Evolutionary conservation across 1,140 invertebrate genomes (phyloP).

Genomic region (Galleria mellonella): DNA sequence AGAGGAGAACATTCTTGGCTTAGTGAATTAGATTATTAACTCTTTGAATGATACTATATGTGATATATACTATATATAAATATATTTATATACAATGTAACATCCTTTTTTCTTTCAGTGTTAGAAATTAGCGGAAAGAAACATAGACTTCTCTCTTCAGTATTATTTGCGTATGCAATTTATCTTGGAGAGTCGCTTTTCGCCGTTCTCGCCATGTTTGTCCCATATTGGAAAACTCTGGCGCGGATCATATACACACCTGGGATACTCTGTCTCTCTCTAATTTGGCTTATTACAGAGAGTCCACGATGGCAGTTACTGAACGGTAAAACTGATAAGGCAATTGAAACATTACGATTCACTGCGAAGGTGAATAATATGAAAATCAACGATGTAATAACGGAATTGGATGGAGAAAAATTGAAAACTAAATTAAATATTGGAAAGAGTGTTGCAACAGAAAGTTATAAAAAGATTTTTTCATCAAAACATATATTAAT

Average conservation of each 20-base stretch:
- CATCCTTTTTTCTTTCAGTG: constrained; percentile 67
- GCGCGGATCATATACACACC: constrained; percentile 80
- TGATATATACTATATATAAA: no score
- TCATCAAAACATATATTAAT: constrained; percentile 38
- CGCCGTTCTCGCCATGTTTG: constrained; percentile 79
- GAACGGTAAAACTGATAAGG: constrained; percentile 79
- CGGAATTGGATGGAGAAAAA: constrained; percentile 23
- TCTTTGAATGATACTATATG: no score
- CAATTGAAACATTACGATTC: constrained; percentile 73
- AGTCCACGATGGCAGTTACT: constrained; percentile 85
- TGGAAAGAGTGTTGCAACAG: constrained; percentile 19
- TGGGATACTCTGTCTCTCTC: constrained; percentile 77
- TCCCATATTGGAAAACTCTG: constrained; percentile 82
- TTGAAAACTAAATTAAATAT: constrained; percentile 36
- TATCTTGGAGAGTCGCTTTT: constrained; percentile 81
- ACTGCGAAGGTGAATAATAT: constrained; percentile 78
- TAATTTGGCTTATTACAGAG: constrained; percentile 77
- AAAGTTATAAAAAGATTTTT: constrained; percentile 29
- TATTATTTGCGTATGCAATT: constrained; percentile 80
- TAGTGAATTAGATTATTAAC: no score
- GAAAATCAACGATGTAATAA: constrained; percentile 28
- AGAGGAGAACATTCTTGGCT: no score
- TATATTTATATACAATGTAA: no score
- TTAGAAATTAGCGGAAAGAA: constrained; percentile 83
- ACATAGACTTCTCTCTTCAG: constrained; percentile 80